Evolutionary conservation across 2,113 vertebrate species (phyloP).

Genomic region (Ictalurus furcatus): DNA sequence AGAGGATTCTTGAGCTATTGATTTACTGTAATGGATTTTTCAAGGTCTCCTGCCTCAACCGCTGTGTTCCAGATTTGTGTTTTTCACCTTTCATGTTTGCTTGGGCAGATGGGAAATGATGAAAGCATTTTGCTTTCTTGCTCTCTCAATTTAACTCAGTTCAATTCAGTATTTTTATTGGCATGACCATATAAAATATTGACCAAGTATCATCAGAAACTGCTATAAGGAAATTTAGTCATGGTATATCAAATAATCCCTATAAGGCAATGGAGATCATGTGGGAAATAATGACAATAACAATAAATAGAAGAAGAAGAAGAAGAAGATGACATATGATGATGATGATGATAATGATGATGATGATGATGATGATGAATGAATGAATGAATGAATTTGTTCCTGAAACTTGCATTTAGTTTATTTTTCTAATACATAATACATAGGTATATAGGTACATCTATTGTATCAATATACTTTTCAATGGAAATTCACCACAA

Average conservation of each 20-base stretch:
- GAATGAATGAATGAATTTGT: background rate
- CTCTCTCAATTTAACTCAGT: background rate
- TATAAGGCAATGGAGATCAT: background rate
- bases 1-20: background rate
- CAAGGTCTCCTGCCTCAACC: background rate
- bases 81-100: background rate
- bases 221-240: background rate
- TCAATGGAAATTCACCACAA: background rate
- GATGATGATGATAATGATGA: too few species aligned
- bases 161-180: background rate
- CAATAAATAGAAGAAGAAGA: background rate
- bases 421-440: too few species aligned
- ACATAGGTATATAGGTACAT: too few species aligned
- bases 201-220: background rate
- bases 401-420: background rate
- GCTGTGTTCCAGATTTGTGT: background rate
- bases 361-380: background rate
- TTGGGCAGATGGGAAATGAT: background rate
- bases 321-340: too few species aligned
- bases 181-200: background rate
- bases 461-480: background rate
- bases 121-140: background rate
- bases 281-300: background rate
- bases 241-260: background rate
- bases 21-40: background rate